Evolutionary conservation across 64 coral and sea anemone species (phyloP).

Genomic region (Hydrozoanthus tunicans): DNA sequence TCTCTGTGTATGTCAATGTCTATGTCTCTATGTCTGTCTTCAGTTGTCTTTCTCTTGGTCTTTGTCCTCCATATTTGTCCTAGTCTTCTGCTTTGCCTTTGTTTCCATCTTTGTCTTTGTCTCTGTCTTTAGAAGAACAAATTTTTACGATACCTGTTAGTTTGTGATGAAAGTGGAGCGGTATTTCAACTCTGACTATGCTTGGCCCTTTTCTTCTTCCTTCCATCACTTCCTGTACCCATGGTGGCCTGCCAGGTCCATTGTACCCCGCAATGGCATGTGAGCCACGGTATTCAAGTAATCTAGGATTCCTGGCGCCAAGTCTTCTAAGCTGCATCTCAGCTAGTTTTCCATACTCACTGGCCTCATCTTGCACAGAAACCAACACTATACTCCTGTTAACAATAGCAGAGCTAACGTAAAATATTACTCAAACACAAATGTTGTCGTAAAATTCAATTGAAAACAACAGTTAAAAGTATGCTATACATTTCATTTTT

Average conservation of each 20-base stretch:
- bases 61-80: no score
- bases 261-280: constrained; percentile 26
- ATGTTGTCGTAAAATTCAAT: no score
- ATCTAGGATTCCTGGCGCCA: not conserved
- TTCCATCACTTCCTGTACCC: constrained; percentile 16
- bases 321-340: not conserved
- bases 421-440: no score
- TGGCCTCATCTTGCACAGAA: constrained; percentile 32
- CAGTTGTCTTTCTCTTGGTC: no score
- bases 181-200: not conserved
- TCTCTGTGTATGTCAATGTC: no score
- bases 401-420: not conserved
- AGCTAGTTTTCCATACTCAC: not conserved
- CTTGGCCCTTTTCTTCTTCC: not conserved
- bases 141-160: not conserved
- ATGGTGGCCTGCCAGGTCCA: constrained; percentile 5
- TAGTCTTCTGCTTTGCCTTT: no score
- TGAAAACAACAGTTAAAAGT: no score
- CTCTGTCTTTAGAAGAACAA: not conserved
- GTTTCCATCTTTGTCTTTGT: no score
- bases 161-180: not conserved
- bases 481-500: no score
- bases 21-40: no score
- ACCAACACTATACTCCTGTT: constrained; percentile 10
- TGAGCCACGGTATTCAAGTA: not conserved